These are phyloP conservation scores for Rhagologus leucostigma DNA, from an alignment of 2,113 vertebrate genomes.

Conservation along the genomic window DNA sequence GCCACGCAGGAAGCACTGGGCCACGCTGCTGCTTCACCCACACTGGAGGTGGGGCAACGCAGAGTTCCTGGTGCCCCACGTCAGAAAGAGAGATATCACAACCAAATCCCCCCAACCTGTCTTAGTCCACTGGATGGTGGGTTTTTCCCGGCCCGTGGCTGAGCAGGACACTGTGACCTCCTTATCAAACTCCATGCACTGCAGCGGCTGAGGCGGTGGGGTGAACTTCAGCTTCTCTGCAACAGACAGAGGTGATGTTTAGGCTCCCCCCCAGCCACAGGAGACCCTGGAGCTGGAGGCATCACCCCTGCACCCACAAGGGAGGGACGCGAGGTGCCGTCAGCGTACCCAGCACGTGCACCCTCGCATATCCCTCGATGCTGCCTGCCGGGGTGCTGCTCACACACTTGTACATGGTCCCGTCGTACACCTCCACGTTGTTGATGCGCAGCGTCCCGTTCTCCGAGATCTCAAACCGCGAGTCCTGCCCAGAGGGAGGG, in stretches of 20 bases:
- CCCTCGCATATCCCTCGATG: constrained; percentile 81
- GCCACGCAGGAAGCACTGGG: rapidly evolving
- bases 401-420: constrained; percentile 84
- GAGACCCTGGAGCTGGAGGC: not conserved
- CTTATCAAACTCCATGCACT: constrained; percentile 94
- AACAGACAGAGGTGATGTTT: not conserved
- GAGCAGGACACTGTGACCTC: constrained; percentile 88
- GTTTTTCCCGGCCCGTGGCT: constrained; percentile 85
- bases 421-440: constrained; percentile 92
- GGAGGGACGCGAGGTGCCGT: rapidly evolving
- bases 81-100: not conserved
- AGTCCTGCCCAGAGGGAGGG: constrained; percentile 76
- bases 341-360: constrained; percentile 83
- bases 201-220: constrained; percentile 84
- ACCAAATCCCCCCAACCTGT: constrained; percentile 75
- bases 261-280: rapidly evolving
- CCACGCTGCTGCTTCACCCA: rapidly evolving
- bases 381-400: constrained; percentile 80
- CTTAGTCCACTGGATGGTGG: constrained; percentile 90
- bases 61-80: not conserved
- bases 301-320: rapidly evolving
- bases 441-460: constrained; percentile 93
- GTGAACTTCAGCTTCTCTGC: constrained; percentile 97
- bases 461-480: constrained; percentile 82
- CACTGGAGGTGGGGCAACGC: rapidly evolving